Evolutionary conservation across 2,797 vertebrate species (phyloP).

Genomic region (Orestias chungarensis): DNA sequence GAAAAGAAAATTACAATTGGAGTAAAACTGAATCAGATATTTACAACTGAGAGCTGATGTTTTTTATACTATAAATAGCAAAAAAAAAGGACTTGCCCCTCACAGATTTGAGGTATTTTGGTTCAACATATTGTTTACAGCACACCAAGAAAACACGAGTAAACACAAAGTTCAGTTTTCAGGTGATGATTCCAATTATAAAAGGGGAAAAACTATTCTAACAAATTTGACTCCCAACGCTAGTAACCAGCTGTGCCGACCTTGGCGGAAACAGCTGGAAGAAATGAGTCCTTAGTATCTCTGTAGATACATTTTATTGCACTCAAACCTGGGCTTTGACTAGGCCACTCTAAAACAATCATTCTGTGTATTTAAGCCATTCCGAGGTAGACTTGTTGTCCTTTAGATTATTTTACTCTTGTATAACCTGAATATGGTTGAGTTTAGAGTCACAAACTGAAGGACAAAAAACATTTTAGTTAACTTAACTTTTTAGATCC

Average conservation of each 20-base stretch:
- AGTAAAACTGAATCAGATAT: neutral
- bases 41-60: too few species aligned
- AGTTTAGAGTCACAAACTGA: too few species aligned
- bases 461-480: too few species aligned
- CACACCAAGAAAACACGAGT: neutral
- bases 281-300: too few species aligned
- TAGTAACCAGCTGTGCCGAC: neutral
- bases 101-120: neutral
- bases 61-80: neutral
- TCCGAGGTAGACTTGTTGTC: too few species aligned
- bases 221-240: neutral
- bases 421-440: too few species aligned
- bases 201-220: too few species aligned
- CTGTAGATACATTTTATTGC: too few species aligned
- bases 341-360: neutral
- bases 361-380: too few species aligned
- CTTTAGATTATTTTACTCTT: too few species aligned
- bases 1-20: neutral
- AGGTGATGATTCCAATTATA: neutral
- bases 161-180: neutral
- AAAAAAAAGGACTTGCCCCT: neutral
- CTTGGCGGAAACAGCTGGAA: too few species aligned
- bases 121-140: neutral
- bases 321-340: neutral
- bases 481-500: too few species aligned